phyloP scores from a whole-genome alignment of 2,113 vertebrate genomes.

The Dolichotis patagonum region DNA sequence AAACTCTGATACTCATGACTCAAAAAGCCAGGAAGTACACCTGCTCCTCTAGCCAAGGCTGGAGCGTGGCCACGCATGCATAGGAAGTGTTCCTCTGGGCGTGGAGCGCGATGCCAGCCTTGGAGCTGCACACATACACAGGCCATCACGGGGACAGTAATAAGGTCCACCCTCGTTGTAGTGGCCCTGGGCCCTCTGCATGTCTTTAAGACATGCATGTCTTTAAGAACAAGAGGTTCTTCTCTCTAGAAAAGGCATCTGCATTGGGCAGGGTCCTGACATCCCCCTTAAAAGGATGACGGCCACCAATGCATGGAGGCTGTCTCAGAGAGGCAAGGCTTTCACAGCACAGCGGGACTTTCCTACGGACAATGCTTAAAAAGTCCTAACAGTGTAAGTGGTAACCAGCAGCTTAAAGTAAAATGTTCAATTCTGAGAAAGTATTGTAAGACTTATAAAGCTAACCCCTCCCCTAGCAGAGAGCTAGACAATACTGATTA shows the following conservation, averaged over 20 bases:
- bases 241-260: not conserved
- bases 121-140: not conserved
- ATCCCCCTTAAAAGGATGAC: not conserved
- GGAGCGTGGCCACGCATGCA: too few species aligned
- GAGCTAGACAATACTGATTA: not conserved
- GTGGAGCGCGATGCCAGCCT: not conserved
- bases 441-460: not conserved
- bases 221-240: not conserved
- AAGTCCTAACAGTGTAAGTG: not conserved
- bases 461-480: not conserved
- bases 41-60: not conserved
- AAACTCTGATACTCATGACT: not conserved
- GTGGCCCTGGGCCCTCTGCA: not conserved
- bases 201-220: too few species aligned
- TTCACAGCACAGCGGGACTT: not conserved
- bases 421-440: not conserved
- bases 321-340: not conserved
- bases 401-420: not conserved
- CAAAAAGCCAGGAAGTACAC: not conserved
- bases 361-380: not conserved
- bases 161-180: not conserved
- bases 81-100: too few species aligned
- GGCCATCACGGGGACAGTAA: fast-evolving
- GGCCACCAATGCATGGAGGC: not conserved
- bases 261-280: too few species aligned